A percentile compares a stretch with the other conserved stretches of the same genome.
Evolutionary conservation across 2,113 vertebrate genomes (phyloP).

Genomic region (Physeter macrocephalus): DNA sequence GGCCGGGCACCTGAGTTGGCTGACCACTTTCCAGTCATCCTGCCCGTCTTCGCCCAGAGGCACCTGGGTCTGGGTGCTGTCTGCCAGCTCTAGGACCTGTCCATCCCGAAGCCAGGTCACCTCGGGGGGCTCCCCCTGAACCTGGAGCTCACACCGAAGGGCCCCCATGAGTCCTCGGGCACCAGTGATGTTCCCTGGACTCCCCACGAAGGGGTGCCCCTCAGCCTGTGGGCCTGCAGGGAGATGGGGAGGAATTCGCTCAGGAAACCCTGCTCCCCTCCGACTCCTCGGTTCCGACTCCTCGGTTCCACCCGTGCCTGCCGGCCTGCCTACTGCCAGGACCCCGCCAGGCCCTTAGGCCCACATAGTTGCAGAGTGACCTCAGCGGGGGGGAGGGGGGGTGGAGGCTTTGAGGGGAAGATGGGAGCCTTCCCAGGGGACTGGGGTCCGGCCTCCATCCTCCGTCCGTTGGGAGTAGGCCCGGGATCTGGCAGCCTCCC

Average conservation of each 20-base stretch:
- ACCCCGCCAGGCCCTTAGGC: conserved; percentile 5
- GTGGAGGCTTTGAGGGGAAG: neutral
- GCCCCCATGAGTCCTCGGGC: conserved; percentile 84
- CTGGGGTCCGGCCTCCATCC: conserved; percentile 26
- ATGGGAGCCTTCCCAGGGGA: conserved; percentile 47
- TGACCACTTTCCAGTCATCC: conserved; percentile 78
- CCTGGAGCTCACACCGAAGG: conserved; percentile 80
- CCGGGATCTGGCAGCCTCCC: conserved; percentile 45
- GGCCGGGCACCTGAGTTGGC: conserved; percentile 78
- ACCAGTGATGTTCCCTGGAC: conserved; percentile 81
- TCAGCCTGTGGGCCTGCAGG: conserved; percentile 38
- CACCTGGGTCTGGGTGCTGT: conserved; percentile 85
- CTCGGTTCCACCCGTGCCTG: neutral
- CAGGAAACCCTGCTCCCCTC: neutral
- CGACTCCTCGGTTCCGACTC: neutral
- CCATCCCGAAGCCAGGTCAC: conserved; percentile 85
- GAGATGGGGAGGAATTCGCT: neutral
- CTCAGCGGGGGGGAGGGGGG: conserved; percentile 48
- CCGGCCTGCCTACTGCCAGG: neutral
- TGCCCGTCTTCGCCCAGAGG: conserved; percentile 66
- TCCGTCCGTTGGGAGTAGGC: conserved; percentile 16
- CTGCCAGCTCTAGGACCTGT: conserved; percentile 72
- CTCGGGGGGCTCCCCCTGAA: conserved; percentile 80
- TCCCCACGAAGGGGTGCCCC: conserved; percentile 74
- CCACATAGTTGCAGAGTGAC: conserved; percentile 61